phyloP scores from a whole-genome alignment of 2,113 vertebrate species.

The Nymphicus hollandicus region DNA sequence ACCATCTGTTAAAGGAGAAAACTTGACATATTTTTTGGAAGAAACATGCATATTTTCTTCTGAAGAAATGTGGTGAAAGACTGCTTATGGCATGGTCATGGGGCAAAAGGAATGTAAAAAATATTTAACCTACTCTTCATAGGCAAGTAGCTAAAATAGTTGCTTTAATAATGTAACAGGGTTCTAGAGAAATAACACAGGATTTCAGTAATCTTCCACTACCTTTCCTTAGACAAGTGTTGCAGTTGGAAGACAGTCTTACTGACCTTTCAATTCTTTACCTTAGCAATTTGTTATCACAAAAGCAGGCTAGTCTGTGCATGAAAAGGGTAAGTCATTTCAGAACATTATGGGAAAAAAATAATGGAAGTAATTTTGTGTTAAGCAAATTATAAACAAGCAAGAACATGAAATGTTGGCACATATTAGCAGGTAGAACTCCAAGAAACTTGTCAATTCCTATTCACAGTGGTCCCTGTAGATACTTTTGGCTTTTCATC shows the following conservation, averaged over 20 bases:
- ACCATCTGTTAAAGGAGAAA: slow-evolving; percentile 42
- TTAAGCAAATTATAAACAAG: slow-evolving; percentile 36
- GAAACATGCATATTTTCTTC: slow-evolving; percentile 6
- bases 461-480: neutral
- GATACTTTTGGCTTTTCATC: slow-evolving; percentile 23
- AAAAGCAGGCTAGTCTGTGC: neutral
- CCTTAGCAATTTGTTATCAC: neutral
- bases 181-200: neutral
- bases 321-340: neutral
- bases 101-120: neutral
- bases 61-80: slow-evolving; percentile 40
- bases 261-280: neutral
- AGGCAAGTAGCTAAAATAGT: neutral
- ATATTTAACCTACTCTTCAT: neutral
- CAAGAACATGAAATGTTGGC: slow-evolving; percentile 8
- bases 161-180: neutral
- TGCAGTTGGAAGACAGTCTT: neutral
- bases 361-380: neutral
- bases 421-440: neutral
- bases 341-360: neutral
- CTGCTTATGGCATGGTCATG: neutral
- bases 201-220: neutral
- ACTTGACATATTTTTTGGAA: neutral
- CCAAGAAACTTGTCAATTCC: neutral
- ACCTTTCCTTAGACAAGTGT: neutral